Conservation (phyloP, 1,140 invertebrate species). For the Dermatophagoides farinae region DNA sequence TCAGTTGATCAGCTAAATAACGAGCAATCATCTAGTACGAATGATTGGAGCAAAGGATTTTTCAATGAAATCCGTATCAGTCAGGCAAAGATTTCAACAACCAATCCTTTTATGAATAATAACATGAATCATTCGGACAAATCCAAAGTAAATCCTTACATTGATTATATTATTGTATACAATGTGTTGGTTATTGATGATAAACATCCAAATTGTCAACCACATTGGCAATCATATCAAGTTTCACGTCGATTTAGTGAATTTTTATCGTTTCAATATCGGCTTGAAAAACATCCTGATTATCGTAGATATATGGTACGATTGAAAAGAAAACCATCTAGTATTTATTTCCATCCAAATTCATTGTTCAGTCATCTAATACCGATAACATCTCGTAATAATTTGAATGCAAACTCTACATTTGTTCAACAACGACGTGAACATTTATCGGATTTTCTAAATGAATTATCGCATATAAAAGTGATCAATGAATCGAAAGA, state of each 20-base stretch:
- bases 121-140: background rate
- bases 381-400: background rate
- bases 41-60: background rate
- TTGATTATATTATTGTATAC: conserved; percentile 3
- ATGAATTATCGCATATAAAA: background rate
- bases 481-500: conserved; percentile 3
- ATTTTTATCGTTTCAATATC: background rate
- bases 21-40: background rate
- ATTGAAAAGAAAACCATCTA: background rate
- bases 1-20: background rate
- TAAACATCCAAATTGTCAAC: background rate
- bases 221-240: background rate
- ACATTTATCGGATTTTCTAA: background rate
- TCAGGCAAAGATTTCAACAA: background rate
- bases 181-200: background rate
- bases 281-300: background rate
- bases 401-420: background rate
- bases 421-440: background rate
- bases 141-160: background rate
- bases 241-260: background rate
- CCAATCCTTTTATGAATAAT: background rate
- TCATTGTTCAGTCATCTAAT: background rate
- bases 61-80: background rate
- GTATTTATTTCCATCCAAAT: conserved; percentile 2
- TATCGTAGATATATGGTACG: background rate